phyloP scores from a whole-genome alignment of 2,888 invertebrate species.

The Rhogogaster chlorosoma region DNA sequence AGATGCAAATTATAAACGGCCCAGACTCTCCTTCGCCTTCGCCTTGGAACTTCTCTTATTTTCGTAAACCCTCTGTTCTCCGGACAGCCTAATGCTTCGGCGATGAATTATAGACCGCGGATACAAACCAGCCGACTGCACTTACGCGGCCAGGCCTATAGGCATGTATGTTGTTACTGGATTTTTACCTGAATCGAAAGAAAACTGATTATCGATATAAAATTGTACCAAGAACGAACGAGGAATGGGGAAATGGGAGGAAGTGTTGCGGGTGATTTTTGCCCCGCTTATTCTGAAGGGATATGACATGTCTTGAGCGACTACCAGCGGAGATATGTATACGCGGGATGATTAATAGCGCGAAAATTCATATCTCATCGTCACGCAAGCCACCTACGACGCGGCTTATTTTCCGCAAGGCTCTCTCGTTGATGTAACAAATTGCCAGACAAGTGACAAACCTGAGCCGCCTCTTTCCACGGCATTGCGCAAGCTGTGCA shows the following conservation, averaged over 20 bases:
- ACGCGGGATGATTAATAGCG: slow-evolving; percentile 34
- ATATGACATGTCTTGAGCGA: background rate
- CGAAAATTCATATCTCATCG: slow-evolving; percentile 44
- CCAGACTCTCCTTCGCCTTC: slow-evolving; percentile 5
- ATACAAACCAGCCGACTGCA: background rate
- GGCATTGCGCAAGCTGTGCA: slow-evolving; percentile 33
- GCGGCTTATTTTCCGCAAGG: slow-evolving; percentile 49
- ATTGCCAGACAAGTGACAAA: slow-evolving; percentile 77
- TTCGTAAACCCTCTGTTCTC: slow-evolving; percentile 26
- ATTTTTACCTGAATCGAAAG: background rate
- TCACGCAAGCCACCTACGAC: slow-evolving; percentile 38
- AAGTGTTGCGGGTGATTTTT: background rate
- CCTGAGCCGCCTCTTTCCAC: slow-evolving; percentile 37
- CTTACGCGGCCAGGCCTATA: background rate
- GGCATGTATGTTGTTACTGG: background rate
- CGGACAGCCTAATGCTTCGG: slow-evolving; percentile 22
- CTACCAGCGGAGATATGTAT: background rate
- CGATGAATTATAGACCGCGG: slow-evolving; percentile 3
- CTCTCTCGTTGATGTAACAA: slow-evolving; percentile 68
- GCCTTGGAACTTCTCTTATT: background rate
- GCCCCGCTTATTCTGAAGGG: background rate
- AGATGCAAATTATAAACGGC: slow-evolving; percentile 30
- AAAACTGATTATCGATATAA: background rate
- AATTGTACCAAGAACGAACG: background rate
- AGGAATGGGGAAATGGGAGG: background rate